Conservation (phyloP, 1,140 invertebrate species). For the Drosophila setifemur region DNA sequence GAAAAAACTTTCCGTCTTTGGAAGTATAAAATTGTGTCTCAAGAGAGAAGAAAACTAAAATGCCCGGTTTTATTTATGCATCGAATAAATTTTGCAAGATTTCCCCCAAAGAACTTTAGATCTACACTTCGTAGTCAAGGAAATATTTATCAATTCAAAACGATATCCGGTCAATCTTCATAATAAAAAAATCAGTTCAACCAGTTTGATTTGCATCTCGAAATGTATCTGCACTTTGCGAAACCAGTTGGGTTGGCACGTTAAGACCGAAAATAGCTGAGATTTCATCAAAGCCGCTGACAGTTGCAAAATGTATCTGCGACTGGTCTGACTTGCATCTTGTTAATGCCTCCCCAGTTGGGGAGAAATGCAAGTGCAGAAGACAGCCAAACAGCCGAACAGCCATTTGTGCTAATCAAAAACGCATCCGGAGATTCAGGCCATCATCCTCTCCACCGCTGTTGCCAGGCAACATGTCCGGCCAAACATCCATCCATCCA, state of each 20-base stretch:
- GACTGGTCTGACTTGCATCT: slow-evolving; percentile 15
- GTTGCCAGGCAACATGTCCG: slow-evolving; percentile 8
- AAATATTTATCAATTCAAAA: slow-evolving; percentile 46
- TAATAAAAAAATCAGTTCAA: slow-evolving; percentile 30
- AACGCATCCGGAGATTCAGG: slow-evolving; percentile 33
- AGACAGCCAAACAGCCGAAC: background rate
- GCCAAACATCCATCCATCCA: slow-evolving; percentile 2
- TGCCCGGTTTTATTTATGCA: background rate
- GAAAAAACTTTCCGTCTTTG: too few relatives aligned
- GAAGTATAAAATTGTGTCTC: too few relatives aligned
- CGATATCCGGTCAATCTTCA: slow-evolving; percentile 30
- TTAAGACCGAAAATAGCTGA: slow-evolving; percentile 23
- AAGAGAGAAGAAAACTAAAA: background rate
- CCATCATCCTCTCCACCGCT: slow-evolving; percentile 11
- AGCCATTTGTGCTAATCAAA: slow-evolving; percentile 29
- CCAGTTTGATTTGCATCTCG: slow-evolving; percentile 47
- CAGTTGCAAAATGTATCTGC: slow-evolving; percentile 29
- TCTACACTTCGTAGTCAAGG: slow-evolving; percentile 3
- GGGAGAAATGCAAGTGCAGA: slow-evolving; percentile 1
- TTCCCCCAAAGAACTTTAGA: background rate
- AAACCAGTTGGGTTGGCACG: slow-evolving; percentile 34
- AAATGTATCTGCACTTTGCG: slow-evolving; percentile 18
- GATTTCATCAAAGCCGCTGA: slow-evolving; percentile 26
- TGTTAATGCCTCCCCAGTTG: too few relatives aligned
- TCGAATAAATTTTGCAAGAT: slow-evolving; percentile 5